Conservation (phyloP, 2,113 vertebrate genomes). For the Perognathus longimembris region DNA sequence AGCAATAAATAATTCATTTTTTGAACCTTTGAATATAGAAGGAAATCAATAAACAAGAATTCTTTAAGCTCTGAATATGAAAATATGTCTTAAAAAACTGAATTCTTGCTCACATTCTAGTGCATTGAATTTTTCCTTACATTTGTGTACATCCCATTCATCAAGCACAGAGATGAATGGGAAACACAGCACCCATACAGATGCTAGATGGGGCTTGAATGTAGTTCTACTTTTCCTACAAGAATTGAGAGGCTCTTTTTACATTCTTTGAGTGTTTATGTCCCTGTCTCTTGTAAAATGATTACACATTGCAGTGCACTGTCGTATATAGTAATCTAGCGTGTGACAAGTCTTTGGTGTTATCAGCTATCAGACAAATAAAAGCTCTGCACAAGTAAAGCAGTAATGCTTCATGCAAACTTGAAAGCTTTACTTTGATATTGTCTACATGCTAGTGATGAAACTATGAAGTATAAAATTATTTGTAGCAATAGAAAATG, state of each 20-base stretch:
- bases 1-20: constrained; percentile 63
- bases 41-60: constrained; percentile 65
- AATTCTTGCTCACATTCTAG: neutral
- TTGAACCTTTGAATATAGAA: constrained; percentile 28
- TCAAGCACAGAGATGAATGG: neutral
- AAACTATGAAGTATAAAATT: neutral
- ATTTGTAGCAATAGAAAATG: neutral
- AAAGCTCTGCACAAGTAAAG: neutral
- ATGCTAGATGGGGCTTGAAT: neutral
- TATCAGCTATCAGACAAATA: neutral
- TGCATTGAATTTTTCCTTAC: constrained; percentile 48
- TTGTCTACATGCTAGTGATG: neutral
- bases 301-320: neutral
- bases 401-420: neutral
- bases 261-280: constrained; percentile 4
- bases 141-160: neutral
- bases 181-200: neutral
- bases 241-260: neutral
- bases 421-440: neutral
- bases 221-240: neutral
- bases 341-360: neutral
- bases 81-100: constrained; percentile 5
- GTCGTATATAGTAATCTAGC: neutral
- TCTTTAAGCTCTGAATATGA: neutral
- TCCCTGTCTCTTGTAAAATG: constrained; percentile 22